These are phyloP conservation scores for Emydocephalus ijimae DNA, from an alignment of 2,113 vertebrate genomes.

Conservation along the genomic window DNA sequence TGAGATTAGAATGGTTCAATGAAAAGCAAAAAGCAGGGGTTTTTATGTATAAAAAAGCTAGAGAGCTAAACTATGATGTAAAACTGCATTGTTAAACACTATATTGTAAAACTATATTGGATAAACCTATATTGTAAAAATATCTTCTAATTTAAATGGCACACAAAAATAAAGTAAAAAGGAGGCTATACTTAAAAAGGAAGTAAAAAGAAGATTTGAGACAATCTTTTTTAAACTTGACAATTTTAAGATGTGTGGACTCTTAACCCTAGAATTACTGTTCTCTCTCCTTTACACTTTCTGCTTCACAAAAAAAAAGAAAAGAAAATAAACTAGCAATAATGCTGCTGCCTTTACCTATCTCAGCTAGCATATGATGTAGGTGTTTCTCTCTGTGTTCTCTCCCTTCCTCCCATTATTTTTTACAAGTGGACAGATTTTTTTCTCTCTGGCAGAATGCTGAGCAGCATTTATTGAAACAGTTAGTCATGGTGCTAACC, in stretches of 20 bases:
- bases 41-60: not conserved
- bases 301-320: not conserved
- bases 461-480: not conserved
- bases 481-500: not conserved
- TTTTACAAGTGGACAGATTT: not conserved
- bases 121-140: no score
- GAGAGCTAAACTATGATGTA: not conserved
- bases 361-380: not conserved
- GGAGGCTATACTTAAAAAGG: not conserved
- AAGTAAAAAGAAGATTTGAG: not conserved
- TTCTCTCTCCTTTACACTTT: not conserved
- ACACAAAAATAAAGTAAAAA: not conserved
- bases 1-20: not conserved
- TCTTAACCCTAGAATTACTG: not conserved
- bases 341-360: not conserved
- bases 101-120: not conserved
- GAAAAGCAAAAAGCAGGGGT: not conserved
- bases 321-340: not conserved
- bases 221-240: not conserved
- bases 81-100: not conserved
- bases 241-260: not conserved
- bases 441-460: not conserved
- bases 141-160: not conserved
- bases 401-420: not conserved
- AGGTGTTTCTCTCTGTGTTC: not conserved